These are phyloP conservation scores for Drosophila hamatofila DNA, from an alignment of 2,888 invertebrate genomes.

Conservation along the genomic window DNA sequence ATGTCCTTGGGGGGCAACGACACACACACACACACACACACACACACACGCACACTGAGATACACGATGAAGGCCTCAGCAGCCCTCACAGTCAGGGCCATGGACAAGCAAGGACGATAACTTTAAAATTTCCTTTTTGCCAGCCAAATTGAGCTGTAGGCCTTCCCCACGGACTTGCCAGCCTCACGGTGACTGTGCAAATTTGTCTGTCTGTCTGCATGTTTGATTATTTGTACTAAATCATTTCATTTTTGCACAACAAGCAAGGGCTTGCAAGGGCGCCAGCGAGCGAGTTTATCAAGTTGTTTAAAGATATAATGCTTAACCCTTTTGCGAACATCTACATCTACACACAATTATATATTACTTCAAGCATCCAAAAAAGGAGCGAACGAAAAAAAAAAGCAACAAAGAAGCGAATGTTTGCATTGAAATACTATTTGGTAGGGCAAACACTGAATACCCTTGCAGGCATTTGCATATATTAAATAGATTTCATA, in stretches of 20 bases:
- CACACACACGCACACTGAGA: background rate
- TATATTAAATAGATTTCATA: background rate
- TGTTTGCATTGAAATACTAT: background rate
- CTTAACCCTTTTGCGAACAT: constrained; percentile 60
- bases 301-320: constrained; percentile 69
- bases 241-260: constrained; percentile 62
- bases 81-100: constrained; percentile 34
- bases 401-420: background rate
- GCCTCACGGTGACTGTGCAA: constrained; percentile 65
- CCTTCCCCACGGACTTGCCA: constrained; percentile 27
- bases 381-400: constrained; percentile 12
- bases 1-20: constrained; percentile 83
- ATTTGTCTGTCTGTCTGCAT: constrained; percentile 72
- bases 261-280: background rate
- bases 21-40: constrained; percentile 28
- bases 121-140: constrained; percentile 79
- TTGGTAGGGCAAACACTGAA: background rate
- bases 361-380: constrained; percentile 18
- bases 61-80: background rate
- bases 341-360: constrained; percentile 7
- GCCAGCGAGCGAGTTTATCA: constrained; percentile 58
- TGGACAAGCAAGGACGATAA: constrained; percentile 68
- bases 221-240: constrained; percentile 73
- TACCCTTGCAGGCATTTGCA: constrained; percentile 1
- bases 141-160: constrained; percentile 79